Evolutionary conservation across 1,140 invertebrate genomes (phyloP).

Genomic region (Anastrepha ludens): DNA sequence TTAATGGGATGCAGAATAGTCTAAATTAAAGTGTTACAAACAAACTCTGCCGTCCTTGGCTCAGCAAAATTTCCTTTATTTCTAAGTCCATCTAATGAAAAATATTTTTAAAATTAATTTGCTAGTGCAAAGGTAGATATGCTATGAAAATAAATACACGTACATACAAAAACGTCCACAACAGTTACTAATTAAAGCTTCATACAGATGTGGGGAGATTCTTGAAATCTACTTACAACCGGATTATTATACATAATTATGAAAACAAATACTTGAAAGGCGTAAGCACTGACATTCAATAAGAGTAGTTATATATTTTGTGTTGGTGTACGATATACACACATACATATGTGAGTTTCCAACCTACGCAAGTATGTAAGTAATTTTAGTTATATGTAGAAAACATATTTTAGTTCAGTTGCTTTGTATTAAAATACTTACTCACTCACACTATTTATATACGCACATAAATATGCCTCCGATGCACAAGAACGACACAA

Average conservation of each 20-base stretch:
- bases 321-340: not conserved
- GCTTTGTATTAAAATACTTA: not conserved
- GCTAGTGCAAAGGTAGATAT: too few relatives aligned
- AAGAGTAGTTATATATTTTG: not conserved
- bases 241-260: not conserved
- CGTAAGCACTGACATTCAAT: not conserved
- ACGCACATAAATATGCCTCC: not conserved
- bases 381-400: not conserved
- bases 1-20: too few relatives aligned
- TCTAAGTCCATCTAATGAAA: too few relatives aligned
- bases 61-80: not conserved
- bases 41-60: not conserved
- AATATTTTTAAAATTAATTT: too few relatives aligned
- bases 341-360: not conserved
- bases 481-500: not conserved
- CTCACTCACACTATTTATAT: not conserved
- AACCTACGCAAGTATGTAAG: not conserved
- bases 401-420: not conserved
- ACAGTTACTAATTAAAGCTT: not conserved
- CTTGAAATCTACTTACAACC: constrained; percentile 2
- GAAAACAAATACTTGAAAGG: not conserved
- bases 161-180: not conserved
- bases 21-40: too few relatives aligned
- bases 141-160: too few relatives aligned
- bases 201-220: not conserved